Evolutionary conservation across 2,888 invertebrate genomes (phyloP).

Genomic region (Dromius quadrimaculatus): DNA sequence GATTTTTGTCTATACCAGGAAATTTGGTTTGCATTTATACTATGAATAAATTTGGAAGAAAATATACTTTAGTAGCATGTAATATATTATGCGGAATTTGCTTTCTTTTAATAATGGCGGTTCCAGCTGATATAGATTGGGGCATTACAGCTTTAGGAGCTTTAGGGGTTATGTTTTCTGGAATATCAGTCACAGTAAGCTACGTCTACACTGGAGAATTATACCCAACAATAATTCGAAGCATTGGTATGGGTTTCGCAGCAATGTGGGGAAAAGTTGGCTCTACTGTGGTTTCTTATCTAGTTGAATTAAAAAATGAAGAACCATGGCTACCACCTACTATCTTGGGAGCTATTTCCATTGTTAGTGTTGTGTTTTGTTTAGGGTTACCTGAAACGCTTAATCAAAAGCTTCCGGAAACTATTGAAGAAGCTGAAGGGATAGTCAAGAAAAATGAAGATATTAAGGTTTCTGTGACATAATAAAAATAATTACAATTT

Average conservation of each 20-base stretch:
- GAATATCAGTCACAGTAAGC: conserved; percentile 85
- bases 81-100: conserved; percentile 75
- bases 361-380: conserved; percentile 75
- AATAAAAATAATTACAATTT: not conserved
- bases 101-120: conserved; percentile 73
- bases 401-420: conserved; percentile 81
- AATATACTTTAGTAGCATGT: conserved; percentile 74
- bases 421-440: conserved; percentile 81
- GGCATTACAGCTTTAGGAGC: conserved; percentile 65
- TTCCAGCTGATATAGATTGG: conserved; percentile 59
- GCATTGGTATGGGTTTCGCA: conserved; percentile 86
- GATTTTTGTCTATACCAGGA: conserved; percentile 75
- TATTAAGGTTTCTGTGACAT: not conserved
- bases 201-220: conserved; percentile 90
- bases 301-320: conserved; percentile 70
- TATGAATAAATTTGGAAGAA: conserved; percentile 75
- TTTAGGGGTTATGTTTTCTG: conserved; percentile 82
- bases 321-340: conserved; percentile 75
- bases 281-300: conserved; percentile 86
- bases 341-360: conserved; percentile 78
- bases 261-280: conserved; percentile 89
- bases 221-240: conserved; percentile 90
- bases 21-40: conserved; percentile 69
- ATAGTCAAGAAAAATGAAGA: not conserved
- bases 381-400: conserved; percentile 83